Evolutionary conservation across 1,140 invertebrate genomes (phyloP), one percentile per base, ranked within the genome.

Genomic region (Lepidostoma basale): DNA sequence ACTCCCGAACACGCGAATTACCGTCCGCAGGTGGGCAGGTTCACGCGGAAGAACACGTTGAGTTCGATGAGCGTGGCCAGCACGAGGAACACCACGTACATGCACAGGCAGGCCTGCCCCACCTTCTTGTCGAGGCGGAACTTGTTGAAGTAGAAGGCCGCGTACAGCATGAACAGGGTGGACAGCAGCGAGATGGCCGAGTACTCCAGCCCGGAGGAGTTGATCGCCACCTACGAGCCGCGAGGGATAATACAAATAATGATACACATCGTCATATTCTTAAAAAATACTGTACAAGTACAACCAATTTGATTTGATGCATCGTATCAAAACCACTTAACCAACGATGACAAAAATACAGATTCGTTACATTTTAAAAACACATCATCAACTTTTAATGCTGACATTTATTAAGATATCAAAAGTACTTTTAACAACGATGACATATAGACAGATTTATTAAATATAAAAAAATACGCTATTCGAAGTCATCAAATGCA

Each of bases 31-130:
- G 92, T 93, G 68, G 91, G 92, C 70, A 93, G 83, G 82, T 95
- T 94, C 68, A 94, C 92, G 74, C 85, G 87, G 83, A 95, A 94
- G 87, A 95, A 95, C 65, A 93, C 90, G 82, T 95, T 94, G 66
- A 95, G 85, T 83, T 95, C 93, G 72, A 94, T 94, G 44, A 95
- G 86, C 59, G 90, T 92, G 42, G 93, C 92, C 60, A 95, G 84
- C 56, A 94, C 87, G 47, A 95, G 85, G 74, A 95, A 95, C 58
- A 90, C 85, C 52, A 87, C 87, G 78, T 95, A 95, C 88, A 94
- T 92, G 58, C 89, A 83, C 62, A 94, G 83, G 76, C 92, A 92
- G 62, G 90, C 88, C 33, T 90, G 84, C 49, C 93, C 93, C 36
- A 92, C 90, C 77, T 89, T 89, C 70, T 86, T 88, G 77, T 93